Evolutionary conservation across 2,888 invertebrate species (phyloP), one percentile per base, ranked within the genome.

Genomic region (Caenorhabditis doughertyi): DNA sequence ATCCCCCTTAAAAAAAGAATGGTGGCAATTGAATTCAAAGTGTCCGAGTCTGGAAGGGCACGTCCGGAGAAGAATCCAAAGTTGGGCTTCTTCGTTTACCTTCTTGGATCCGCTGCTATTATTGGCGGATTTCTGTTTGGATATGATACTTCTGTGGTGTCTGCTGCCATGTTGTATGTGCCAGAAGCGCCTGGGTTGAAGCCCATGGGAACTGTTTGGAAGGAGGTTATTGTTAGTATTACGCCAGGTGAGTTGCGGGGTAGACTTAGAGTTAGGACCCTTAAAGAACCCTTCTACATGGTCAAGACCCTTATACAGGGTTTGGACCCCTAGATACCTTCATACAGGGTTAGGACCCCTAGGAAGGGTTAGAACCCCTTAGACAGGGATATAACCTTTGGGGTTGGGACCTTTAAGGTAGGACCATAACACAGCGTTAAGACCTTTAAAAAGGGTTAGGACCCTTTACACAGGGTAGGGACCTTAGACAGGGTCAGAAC

Each of bases 71-170:
- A 62, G 18, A 81, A 82, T 11, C 88, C 88, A 1, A 42, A 65
- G 21, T 11, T 85, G 5, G 84, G 83, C 8, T 74, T 77, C 18
- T 89, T 87, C 60, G 86, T 88, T 16, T 88, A 87, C 62, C 64
- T 87, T 7, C 71, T 89, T 0, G 84, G 87, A 4, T 86, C 87
- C 39, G 81, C 87, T 7, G 89, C 89, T 0, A 87, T 87, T 13
- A 86, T 89, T 16, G 89, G 86, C 18, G 86, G 86, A n/a, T 86
- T 86, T 42, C 47, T 86, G 3, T 94, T 94, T 87, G 84, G 94
- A n/a, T 94, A 94, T 89, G 94, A 94, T 88, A 94, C 94, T 0
- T 94, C 94, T 4, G 93, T 94, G 32, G 93, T 94, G 2, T 94
- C 94, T 0, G 93, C 93, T 16, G 88, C 89, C 8, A 87, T 88